Evolutionary conservation across 30 jellyfish, hydroid and myxozoan species (phyloP).

Genomic region (Turritopsis dohrnii): DNA sequence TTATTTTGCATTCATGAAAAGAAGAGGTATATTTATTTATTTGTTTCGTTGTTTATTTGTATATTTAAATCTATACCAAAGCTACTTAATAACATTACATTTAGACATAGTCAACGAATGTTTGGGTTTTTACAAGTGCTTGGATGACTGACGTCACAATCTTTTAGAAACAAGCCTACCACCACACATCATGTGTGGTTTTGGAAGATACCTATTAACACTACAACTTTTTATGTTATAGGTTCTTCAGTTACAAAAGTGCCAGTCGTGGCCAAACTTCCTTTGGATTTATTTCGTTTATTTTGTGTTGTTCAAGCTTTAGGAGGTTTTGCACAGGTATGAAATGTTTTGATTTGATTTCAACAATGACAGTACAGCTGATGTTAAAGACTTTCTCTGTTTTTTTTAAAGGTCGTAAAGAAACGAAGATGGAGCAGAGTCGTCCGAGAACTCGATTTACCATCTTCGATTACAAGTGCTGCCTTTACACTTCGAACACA

Average conservation of each 20-base stretch:
- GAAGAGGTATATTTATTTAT: not conserved
- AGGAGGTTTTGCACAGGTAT: slow-evolving; percentile 21
- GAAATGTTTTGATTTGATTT: not conserved
- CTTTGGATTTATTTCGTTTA: slow-evolving; percentile 10
- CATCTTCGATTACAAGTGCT: slow-evolving; percentile 20
- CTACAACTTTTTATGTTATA: not conserved
- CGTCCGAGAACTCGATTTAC: slow-evolving; percentile 23
- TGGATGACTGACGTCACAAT: too few relatives aligned
- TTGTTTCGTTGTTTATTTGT: not conserved
- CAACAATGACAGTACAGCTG: not conserved
- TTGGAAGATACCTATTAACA: too few relatives aligned
- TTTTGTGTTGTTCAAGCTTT: slow-evolving; percentile 4
- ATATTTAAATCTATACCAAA: not conserved
- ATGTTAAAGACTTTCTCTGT: not conserved
- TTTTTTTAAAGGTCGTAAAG: not conserved
- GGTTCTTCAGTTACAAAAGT: slow-evolving; percentile 6
- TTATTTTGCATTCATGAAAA: not conserved
- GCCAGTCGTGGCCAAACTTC: slow-evolving; percentile 13
- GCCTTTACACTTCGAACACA: slow-evolving; percentile 19
- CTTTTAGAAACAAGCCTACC: not conserved
- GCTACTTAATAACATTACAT: too few relatives aligned
- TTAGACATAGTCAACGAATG: too few relatives aligned
- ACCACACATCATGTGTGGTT: not conserved
- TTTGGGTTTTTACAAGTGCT: too few relatives aligned
- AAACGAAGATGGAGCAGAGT: slow-evolving; percentile 11